phyloP scores from a whole-genome alignment of 2,888 invertebrate species.

The Mimachlamys varia region DNA sequence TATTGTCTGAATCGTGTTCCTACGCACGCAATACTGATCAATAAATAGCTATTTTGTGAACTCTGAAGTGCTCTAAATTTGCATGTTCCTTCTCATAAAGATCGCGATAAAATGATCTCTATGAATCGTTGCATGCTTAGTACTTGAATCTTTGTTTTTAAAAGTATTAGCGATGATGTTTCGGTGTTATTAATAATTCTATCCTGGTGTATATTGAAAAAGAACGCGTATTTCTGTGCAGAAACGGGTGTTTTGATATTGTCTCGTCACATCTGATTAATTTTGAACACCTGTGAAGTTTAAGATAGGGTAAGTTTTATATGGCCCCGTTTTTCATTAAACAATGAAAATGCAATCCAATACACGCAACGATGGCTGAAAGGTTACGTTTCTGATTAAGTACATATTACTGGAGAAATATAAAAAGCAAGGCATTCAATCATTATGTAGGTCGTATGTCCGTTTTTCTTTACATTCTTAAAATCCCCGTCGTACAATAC shows the following conservation, averaged over 20 bases:
- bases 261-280: no score
- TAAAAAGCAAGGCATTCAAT: no score
- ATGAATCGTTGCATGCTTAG: background rate
- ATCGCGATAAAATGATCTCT: background rate
- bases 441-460: background rate
- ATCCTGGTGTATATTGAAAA: background rate
- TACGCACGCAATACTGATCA: background rate
- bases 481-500: background rate
- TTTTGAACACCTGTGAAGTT: no score
- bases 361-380: no score
- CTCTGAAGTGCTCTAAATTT: background rate
- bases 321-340: no score
- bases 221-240: background rate
- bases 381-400: no score
- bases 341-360: no score
- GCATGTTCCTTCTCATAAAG: background rate
- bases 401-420: no score
- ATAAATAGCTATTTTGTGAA: background rate
- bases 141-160: background rate
- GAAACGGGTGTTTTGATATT: no score
- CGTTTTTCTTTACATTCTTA: background rate
- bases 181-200: background rate
- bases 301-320: no score
- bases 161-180: background rate
- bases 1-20: background rate